Evolutionary conservation across 2,113 vertebrate species (phyloP).

Genomic region (Ictalurus punctatus): DNA sequence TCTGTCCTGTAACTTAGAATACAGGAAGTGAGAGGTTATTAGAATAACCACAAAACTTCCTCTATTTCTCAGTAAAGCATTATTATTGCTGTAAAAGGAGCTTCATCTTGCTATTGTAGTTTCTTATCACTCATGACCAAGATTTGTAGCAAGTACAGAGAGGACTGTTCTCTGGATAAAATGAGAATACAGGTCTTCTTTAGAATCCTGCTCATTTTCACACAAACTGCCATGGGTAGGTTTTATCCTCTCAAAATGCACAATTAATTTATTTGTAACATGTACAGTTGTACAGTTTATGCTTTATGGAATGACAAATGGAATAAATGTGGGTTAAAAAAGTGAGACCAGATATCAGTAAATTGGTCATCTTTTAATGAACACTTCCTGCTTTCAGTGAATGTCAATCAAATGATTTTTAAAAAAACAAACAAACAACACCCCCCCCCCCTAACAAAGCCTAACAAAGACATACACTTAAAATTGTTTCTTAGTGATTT

Average conservation of each 20-base stretch:
- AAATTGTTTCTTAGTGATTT: too few relatives aligned
- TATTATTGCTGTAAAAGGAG: neutral
- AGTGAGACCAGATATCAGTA: neutral
- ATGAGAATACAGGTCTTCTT: neutral
- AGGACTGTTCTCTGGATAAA: neutral
- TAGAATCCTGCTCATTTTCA: slow-evolving; percentile 3
- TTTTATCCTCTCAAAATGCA: neutral
- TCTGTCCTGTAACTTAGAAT: too few relatives aligned
- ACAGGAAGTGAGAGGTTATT: too few relatives aligned
- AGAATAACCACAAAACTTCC: neutral
- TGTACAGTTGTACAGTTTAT: neutral
- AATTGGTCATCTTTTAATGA: too few relatives aligned
- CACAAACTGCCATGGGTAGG: neutral
- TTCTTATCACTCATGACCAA: neutral
- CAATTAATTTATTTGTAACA: too few relatives aligned
- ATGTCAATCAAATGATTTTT: too few relatives aligned
- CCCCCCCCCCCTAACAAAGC: too few relatives aligned
- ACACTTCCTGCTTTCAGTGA: too few relatives aligned
- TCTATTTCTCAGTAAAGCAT: neutral
- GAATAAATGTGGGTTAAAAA: neutral
- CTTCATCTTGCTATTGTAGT: neutral
- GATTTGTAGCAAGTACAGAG: neutral
- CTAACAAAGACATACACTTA: too few relatives aligned
- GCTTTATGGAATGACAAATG: too few relatives aligned
- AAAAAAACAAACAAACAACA: too few relatives aligned